Base-by-base conservation (phyloP, 1,140 invertebrate genomes). In the Drosophila eugracilis region DNA sequence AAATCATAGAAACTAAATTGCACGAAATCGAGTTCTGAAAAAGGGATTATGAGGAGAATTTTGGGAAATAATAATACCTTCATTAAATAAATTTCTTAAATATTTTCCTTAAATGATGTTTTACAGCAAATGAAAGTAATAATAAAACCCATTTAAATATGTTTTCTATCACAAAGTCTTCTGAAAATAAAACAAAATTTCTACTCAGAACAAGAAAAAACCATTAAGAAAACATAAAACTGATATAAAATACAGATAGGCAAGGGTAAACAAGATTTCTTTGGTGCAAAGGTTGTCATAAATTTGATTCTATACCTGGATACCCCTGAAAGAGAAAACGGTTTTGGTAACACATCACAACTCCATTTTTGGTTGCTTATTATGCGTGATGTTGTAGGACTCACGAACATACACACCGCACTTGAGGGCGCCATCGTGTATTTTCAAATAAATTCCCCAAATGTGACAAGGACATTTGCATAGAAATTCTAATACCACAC, bases 391-490 rank as follows among this genome's bases (percentile, higher is more conserved):
- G 26, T 32, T 53, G 15, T 45, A 12, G 47, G 26, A 37, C 22
- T 32, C 14, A 28, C 36, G 34, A 28, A 30, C 34, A 32, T 37
- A 63, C 28, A 57, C 22, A 26, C 1, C 49, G 62, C 49, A 54
- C 47, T 62, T 48, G 62, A 63, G 59, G 19, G 34, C 52, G 34
- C 22, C 39, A 30, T 52, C 48, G 48, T 80, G 76, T 73, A 62
- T 73, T 85, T 84, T 73, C 66, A 77, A 80, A 85, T 86, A 85
- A 85, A 86, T 85, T 85, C 73, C 73, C 73, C 62, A 85, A 86
- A 86, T 86, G 81, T 81, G 81, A 85, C 81, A 85, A 85, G 81
- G 77, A 80, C 81, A 85, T 85, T 85, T 86, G 73, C 81, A 86
- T 75, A 66, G 81, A 85, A 85, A 86, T 81, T 58, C 67, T 57